Evolutionary conservation across 2,797 vertebrate species (phyloP).

Genomic region (Champsocephalus gunnari): DNA sequence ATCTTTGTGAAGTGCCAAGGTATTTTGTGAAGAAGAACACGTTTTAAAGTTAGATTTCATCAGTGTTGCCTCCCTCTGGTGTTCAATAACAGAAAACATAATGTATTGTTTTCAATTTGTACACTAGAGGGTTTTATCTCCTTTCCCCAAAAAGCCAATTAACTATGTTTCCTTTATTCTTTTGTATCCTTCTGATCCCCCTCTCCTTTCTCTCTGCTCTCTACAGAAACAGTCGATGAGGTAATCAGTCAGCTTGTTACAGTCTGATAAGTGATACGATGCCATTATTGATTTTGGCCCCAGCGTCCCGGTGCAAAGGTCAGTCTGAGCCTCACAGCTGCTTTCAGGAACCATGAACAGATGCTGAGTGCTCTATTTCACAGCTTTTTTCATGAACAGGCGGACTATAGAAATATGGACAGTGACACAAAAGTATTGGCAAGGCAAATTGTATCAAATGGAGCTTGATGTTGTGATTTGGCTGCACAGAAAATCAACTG

Average conservation of each 20-base stretch:
- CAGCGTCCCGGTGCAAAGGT: constrained; percentile 46
- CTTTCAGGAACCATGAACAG: constrained; percentile 48
- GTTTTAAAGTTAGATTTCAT: background rate
- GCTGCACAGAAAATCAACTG: constrained; percentile 15
- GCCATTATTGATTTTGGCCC: constrained; percentile 70
- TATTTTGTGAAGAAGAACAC: background rate
- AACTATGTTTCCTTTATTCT: constrained; percentile 11
- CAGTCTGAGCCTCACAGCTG: constrained; percentile 33
- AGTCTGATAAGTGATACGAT: constrained; percentile 66
- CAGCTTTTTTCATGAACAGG: constrained; percentile 27
- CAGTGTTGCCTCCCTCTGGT: background rate
- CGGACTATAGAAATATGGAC: constrained; percentile 4
- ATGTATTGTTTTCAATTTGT: background rate
- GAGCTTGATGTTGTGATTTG: constrained; percentile 23
- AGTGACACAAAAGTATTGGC: constrained; percentile 5
- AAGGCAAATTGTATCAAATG: constrained; percentile 8
- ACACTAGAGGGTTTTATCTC: background rate
- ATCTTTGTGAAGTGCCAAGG: background rate
- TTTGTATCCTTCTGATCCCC: constrained; percentile 22
- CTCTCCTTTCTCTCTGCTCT: constrained; percentile 12
- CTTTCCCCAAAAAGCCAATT: constrained; percentile 9
- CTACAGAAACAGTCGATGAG: constrained; percentile 40
- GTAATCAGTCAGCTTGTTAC: constrained; percentile 60
- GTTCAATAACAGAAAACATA: constrained; percentile 10
- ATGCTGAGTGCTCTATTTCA: constrained; percentile 57